Evolutionary conservation across 1,140 invertebrate species (phyloP).

Genomic region (Venustaconcha ellipsiformis): DNA sequence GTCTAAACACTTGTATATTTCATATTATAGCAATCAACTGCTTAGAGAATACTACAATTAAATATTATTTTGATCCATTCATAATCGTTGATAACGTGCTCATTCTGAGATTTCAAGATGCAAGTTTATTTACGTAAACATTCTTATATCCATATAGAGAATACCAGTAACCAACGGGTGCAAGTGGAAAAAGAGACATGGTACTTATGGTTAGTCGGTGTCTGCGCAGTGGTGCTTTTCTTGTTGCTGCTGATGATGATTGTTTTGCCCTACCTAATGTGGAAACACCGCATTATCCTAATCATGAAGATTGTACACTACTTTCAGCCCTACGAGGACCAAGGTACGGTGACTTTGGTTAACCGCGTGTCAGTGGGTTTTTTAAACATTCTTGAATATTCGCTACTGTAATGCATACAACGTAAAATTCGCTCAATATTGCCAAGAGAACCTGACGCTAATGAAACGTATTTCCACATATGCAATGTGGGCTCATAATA

Average conservation of each 20-base stretch:
- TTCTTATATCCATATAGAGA: too few species aligned
- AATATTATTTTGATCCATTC: too few species aligned
- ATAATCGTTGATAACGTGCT: too few species aligned
- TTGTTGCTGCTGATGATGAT: slow-evolving; percentile 30
- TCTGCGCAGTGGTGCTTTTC: slow-evolving; percentile 27
- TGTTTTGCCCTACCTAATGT: slow-evolving; percentile 42
- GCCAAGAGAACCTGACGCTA: too few species aligned
- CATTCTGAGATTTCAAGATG: neutral
- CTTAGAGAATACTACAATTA: neutral
- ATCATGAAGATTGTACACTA: slow-evolving; percentile 57
- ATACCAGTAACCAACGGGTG: neutral
- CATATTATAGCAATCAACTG: neutral
- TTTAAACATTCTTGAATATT: too few species aligned
- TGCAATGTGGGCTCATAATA: too few species aligned
- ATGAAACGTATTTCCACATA: too few species aligned
- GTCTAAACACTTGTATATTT: neutral
- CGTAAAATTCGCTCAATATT: too few species aligned
- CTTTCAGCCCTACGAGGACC: slow-evolving; percentile 52
- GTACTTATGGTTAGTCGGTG: slow-evolving; percentile 47
- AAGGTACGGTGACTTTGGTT: slow-evolving; percentile 30
- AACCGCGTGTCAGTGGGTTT: too few species aligned
- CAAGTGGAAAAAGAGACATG: slow-evolving; percentile 27
- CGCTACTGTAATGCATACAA: too few species aligned
- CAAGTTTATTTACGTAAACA: neutral
- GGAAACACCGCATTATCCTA: slow-evolving; percentile 48